Evolutionary conservation across 2,888 invertebrate species (phyloP).

Genomic region (Penaeus monodon): DNA sequence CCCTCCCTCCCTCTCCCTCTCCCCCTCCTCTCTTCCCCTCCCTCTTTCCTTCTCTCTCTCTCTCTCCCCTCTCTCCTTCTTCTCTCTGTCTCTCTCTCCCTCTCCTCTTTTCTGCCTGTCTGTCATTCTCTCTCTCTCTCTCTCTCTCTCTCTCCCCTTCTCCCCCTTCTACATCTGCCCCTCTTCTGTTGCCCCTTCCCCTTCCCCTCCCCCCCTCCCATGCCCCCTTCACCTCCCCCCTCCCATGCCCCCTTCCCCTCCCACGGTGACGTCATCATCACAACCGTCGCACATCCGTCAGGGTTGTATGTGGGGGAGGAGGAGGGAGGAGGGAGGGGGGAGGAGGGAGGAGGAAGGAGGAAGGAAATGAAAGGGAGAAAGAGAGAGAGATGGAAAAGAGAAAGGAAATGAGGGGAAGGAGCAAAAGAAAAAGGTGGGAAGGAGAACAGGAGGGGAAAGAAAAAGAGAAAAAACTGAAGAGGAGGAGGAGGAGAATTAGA

Average conservation of each 20-base stretch:
- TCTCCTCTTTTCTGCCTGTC: slow-evolving; percentile 22
- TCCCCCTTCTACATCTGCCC: slow-evolving; percentile 68
- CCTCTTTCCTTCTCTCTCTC: neutral
- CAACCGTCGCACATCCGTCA: neutral
- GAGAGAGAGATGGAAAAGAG: too few species aligned
- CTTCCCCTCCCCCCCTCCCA: neutral
- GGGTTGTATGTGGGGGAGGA: neutral
- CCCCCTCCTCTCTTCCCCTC: neutral
- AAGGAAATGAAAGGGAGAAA: too few species aligned
- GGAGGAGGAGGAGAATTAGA: too few species aligned
- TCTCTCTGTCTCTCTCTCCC: neutral
- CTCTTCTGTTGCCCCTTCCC: neutral
- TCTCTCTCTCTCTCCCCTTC: slow-evolving; percentile 69
- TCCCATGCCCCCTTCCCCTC: neutral
- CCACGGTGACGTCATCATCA: too few species aligned
- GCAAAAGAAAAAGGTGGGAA: too few species aligned
- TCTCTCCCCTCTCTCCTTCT: neutral
- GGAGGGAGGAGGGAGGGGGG: too few species aligned
- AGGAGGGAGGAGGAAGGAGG: too few species aligned
- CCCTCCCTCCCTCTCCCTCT: neutral
- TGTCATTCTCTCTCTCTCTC: slow-evolving; percentile 66
- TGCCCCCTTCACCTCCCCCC: too few species aligned
- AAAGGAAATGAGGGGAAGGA: neutral
- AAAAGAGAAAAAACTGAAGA: too few species aligned
- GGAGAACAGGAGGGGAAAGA: too few species aligned